Evolutionary conservation across 2,888 invertebrate species (phyloP).

Genomic region (Euzetes globulus): DNA sequence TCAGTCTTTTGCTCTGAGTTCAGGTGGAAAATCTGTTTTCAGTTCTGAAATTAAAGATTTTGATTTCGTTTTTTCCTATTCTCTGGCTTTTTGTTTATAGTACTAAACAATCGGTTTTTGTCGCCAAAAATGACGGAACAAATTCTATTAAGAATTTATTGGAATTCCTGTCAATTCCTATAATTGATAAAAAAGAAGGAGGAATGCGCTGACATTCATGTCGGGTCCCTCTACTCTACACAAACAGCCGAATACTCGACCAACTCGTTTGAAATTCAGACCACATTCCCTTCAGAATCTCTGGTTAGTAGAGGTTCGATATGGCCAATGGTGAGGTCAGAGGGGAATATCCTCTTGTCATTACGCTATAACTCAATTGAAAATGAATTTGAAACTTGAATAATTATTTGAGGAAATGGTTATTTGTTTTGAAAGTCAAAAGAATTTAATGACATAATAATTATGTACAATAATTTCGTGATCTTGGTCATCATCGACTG

Average conservation of each 20-base stretch:
- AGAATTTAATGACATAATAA: too few species aligned
- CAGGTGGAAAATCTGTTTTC: conserved; percentile 10
- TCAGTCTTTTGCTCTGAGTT: neutral
- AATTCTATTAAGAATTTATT: neutral
- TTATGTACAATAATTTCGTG: too few species aligned
- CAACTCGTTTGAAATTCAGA: neutral
- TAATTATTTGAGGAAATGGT: too few species aligned
- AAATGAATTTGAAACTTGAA: too few species aligned
- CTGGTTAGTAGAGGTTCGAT: neutral
- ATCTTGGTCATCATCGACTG: too few species aligned
- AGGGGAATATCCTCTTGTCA: too few species aligned
- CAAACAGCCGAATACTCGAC: neutral
- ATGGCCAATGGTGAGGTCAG: too few species aligned
- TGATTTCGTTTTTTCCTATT: neutral
- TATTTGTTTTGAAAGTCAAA: too few species aligned
- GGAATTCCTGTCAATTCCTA: conserved; percentile 3
- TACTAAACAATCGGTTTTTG: neutral
- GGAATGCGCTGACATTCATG: neutral
- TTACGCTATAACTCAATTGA: too few species aligned
- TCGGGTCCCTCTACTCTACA: neutral
- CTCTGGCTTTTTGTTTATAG: conserved; percentile 6
- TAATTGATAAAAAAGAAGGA: conserved; percentile 1
- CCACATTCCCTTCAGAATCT: conserved; percentile 1
- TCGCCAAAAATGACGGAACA: neutral
- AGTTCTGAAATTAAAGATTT: conserved; percentile 9